Evolutionary conservation across 2,113 vertebrate species (phyloP), one percentile per base, ranked within the genome.

Genomic region (Circaetus cinerascens): DNA sequence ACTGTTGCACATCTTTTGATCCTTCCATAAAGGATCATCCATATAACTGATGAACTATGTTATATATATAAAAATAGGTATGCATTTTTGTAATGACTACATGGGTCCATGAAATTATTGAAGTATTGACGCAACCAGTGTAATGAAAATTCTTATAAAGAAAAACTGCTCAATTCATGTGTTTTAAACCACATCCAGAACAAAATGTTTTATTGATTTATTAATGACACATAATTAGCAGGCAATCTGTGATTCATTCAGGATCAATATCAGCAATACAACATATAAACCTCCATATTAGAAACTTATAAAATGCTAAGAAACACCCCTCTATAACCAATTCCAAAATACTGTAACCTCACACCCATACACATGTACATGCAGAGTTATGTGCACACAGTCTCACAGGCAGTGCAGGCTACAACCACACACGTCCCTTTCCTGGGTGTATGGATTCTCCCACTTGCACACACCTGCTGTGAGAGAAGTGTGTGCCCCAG

Each of bases 351-450:
- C 9, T 74, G 18, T 29, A 78, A 15, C 17, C 25, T 84, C 74
- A 75, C 4, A 34, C 3, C 15, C 7, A 13, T 9, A 5, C 11
- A 27, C 1, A 3, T 25, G 7, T 4, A 43, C 7, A 13, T 10
- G 4, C 2, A 48, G 22, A 86, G 27, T 19, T 46, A 12, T 7
- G 23, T 9, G 15, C 18, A 34, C 15, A 22, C 40, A 36, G 5
- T 48, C 12, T 67, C 74, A 51, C 4, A 68, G 63, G 17, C 10
- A 13, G 4, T 11, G 45, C 17, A 16, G 25, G 4, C 22, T 74
- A 8, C 43, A 73, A 34, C 13, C 10, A 23, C n/a, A 29, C 10
- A 32, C 0, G 0, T 22, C 5, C 3, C 7, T 78, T 84, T 85
- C 55, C 45, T 81, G 41, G 2, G 1, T 0, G 1, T 8, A 5